Evolutionary conservation across 2,888 invertebrate genomes (phyloP), one percentile per base, ranked within the genome.

Genomic region (Microdon myrmicae): DNA sequence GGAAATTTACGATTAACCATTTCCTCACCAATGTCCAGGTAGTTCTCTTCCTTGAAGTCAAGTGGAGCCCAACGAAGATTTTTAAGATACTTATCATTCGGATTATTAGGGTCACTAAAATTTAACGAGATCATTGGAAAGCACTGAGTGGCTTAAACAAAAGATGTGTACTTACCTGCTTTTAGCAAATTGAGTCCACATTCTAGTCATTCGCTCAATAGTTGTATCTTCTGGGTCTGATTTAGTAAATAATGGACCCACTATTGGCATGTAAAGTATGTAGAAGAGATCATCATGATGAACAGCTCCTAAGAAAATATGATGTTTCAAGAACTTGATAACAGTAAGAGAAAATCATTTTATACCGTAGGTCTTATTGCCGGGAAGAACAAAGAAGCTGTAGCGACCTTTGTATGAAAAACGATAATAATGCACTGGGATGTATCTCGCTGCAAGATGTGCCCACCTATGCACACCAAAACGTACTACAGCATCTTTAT

Each of bases 341-440:
- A 41, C 75, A 78, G 39, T 77, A 2, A 28, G 5, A 5, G 1
- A 12, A 4, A 3, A 22, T 6, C 2, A 2, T 25, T n/a, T n/a
- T 71, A 73, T 71, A 84, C 85, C 83, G 43, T 78, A 75, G 1
- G 83, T 81, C 67, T 79, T 77, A 43, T 73, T 71, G 1, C 81
- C 83, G 12, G 78, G 79, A 4, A 82, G 80, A 54, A 81, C 81
- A 39, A 71, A 81, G 70, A 82, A 81, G 70, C 86, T 86, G 69
- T 82, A 83, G 56, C 84, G 81, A 9, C 87, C 87, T 60, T 84
- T 81, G 71, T 84, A 87, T 1, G 82, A 81, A 68, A 87, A 86
- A 45, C 82, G 75, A 71, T 85, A 86, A 68, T 85, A 86, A 73
- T 82, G 88, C 4, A 87, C 84, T 0, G 79, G 76, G 0, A 82